Evolutionary conservation across 2,888 invertebrate species (phyloP), one percentile per base, ranked within the genome.

Genomic region (Seira musarum): DNA sequence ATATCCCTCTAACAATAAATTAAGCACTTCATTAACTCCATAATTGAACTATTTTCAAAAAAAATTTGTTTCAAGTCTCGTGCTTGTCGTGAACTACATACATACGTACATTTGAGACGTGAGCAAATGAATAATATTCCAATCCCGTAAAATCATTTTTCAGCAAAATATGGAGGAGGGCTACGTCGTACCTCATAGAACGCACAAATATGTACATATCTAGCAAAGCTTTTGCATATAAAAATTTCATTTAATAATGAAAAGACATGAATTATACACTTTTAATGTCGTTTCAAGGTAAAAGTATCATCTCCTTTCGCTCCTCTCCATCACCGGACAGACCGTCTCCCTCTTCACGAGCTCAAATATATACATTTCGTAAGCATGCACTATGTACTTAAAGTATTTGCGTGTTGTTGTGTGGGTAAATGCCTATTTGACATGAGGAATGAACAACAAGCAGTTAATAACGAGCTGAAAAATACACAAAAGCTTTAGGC

Each of bases 11-110:
- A 79, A 72, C 76, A 79, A 76, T 79, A 82, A 76, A 76, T 75
- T 75, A 82, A 79, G 75, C 79, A 82, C 82, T 76, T 82, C 79
- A 82, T 82, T 82, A 80, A 72, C 72, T 80, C 82, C 82, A 82
- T 80, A 82, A 82, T 72, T 82, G 79, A 79, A 82, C 80, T 76
- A 69, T 74, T 82, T 74, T 74, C 46, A 72, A 60, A 49, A 61
- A 64, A 74, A 63, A 64, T 17, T 69, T 68, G 10, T 40, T 40
- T 13, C 40, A 40, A 40, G 13, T 6, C 40, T 40, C 40, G 40
- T 40, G 40, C 17, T 68, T 21, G 25, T n/a, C n/a, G 66, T 60
- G 35, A 67, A 46, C 35, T 49, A 57, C 24, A 61, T 46, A 63
- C 65, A 74, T 69, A 64, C 35, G 60, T 72, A 53, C 46, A 67